Base-by-base conservation (phyloP, 2,797 vertebrate genomes). In the Yasuhikotakia modesta region DNA sequence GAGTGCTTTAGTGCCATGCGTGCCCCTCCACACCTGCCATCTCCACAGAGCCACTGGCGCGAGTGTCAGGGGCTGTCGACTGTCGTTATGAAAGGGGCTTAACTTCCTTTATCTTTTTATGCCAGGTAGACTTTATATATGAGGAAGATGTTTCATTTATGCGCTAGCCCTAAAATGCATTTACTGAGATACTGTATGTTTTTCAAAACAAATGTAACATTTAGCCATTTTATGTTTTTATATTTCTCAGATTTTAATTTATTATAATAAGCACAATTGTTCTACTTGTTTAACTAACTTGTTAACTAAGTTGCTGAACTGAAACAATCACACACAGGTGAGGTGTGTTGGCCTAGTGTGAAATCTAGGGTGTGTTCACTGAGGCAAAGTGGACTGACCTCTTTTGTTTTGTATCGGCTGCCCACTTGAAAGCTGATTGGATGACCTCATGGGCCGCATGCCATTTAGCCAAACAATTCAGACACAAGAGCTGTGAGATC, bases 1-100 rank as follows among this genome's bases (percentile, higher is more conserved):
- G 84, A 85, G 84, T 80, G 72, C 82, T 82, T 87, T 94, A 89
- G 89, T 91, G 89, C 86, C 89, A 86, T 90, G 91, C 89, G 82
- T 83, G 87, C 82, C 86, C 86, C 65, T 81, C 71, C 76, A 83
- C 73, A 79, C 82, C 79, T 81, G 78, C 84, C 81, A 79, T 85
- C 58, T 67, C 78, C 69, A 43, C 63, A 16, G 79, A 73, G 79
- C 76, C 76, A 70, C 71, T 75, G 78, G 74, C 71, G 50, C n/a
- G 55, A 83, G 76, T 63, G 74, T 78, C 64, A 61, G 52, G 22
- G 74, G 65, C 52, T 14, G 46, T 76, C 84, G 85, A 84, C 70
- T 61, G 76, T 57, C 60, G 30, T 78, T 73, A 80, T 63, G 24
- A 73, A 77, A 32, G 16, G 70, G 50, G 32, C 60, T 84, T 72